Percentiles rank a stretch among this genome's conserved stretches.
Evolutionary conservation across 2,113 vertebrate genomes (phyloP).

Genomic region (Progne subis): DNA sequence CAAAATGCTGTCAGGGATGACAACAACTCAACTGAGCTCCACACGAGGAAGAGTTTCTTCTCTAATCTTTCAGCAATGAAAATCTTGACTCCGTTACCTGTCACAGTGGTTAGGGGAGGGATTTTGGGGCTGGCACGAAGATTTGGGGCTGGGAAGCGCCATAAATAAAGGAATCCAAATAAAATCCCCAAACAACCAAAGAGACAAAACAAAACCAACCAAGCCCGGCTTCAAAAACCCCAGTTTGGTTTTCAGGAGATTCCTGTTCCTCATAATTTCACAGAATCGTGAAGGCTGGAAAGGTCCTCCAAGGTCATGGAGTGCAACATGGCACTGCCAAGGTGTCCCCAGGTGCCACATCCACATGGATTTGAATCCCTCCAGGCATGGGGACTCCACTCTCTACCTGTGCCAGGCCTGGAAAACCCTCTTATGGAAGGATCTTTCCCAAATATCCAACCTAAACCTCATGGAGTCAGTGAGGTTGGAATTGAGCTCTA

Average conservation of each 20-base stretch:
- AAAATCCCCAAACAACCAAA: neutral
- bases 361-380: neutral
- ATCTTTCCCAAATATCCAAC: neutral
- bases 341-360: neutral
- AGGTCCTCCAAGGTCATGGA: neutral
- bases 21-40: rapidly evolving
- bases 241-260: neutral
- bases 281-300: rapidly evolving
- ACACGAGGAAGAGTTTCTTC: neutral
- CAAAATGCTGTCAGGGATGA: neutral
- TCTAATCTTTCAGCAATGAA: neutral
- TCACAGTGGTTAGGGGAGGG: neutral
- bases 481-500: neutral
- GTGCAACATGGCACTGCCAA: neutral
- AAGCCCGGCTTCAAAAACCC: rapidly evolving
- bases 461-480: rapidly evolving
- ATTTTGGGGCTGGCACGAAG: neutral
- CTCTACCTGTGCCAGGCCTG: neutral
- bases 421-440: rapidly evolving
- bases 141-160: neutral
- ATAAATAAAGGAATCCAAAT: neutral
- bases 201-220: rapidly evolving
- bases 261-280: neutral
- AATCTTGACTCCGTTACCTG: neutral
- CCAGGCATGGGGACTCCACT: neutral